A percentile compares a stretch with the other conserved stretches of the same genome.
phyloP scores from a whole-genome alignment of 2,797 vertebrate genomes.

The Geotrypetes seraphini region DNA sequence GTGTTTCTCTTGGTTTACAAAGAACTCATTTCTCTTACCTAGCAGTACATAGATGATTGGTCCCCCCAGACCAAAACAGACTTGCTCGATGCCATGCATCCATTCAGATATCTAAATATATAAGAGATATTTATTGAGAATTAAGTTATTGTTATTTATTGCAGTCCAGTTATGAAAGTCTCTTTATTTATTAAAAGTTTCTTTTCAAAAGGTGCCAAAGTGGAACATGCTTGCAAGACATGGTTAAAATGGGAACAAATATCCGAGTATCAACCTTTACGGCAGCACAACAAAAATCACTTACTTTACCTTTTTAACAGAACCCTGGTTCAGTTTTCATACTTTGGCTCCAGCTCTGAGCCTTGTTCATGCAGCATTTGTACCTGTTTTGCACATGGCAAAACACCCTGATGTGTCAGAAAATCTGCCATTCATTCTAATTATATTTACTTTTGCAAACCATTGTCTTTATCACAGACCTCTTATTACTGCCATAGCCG shows the following conservation, averaged over 20 bases:
- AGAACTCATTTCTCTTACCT: conserved; percentile 47
- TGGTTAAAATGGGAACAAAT: conserved; percentile 35
- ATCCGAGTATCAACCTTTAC: conserved; percentile 41
- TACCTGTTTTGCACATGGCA: conserved; percentile 1
- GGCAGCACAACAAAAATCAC: conserved; percentile 60
- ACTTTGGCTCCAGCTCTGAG: conserved; percentile 13
- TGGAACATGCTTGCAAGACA: conserved; percentile 54
- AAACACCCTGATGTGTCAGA: not conserved
- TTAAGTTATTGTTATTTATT: conserved; percentile 99
- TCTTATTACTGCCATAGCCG: no score
- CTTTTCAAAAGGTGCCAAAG: conserved; percentile 85
- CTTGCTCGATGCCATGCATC: conserved; percentile 75
- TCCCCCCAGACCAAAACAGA: conserved; percentile 62
- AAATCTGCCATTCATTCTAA: no score
- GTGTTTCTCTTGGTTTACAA: conserved; percentile 52
- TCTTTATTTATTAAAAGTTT: conserved; percentile 84
- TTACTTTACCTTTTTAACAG: conserved; percentile 63
- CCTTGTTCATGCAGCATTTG: conserved; percentile 10
- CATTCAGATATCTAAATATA: conserved; percentile 69
- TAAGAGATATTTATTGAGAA: conserved; percentile 97
- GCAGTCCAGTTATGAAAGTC: conserved; percentile 75
- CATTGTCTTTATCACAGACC: conserved; percentile 25
- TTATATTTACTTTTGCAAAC: conserved; percentile 16
- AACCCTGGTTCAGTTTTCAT: conserved; percentile 14
- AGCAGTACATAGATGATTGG: conserved; percentile 52